These are phyloP conservation scores for Scomberomorus guttatus DNA, from an alignment of 2,797 vertebrate genomes.

Conservation along the genomic window DNA sequence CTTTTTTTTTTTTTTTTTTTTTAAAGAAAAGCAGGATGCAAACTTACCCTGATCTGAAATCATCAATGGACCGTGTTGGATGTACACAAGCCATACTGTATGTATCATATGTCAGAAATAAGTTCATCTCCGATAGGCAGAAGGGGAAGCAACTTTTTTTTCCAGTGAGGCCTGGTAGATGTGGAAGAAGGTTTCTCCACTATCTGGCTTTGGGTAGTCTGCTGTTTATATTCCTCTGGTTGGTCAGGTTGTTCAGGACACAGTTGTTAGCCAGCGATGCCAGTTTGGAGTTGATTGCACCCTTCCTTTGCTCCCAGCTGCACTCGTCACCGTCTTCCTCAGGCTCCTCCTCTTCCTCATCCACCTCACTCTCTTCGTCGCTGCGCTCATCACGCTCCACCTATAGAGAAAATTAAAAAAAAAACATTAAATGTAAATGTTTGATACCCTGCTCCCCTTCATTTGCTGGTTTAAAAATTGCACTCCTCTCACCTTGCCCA, in stretches of 20 bases:
- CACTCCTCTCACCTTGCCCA: conserved; percentile 87
- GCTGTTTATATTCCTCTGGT: conserved; percentile 81
- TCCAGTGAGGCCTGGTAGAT: background rate
- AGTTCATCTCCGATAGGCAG: conserved; percentile 13
- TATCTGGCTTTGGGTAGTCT: conserved; percentile 84
- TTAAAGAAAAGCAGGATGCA: conserved; percentile 29
- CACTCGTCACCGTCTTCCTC: conserved; percentile 76
- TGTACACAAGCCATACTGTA: conserved; percentile 9
- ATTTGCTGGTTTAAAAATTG: background rate
- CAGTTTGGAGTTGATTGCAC: conserved; percentile 78
- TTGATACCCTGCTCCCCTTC: no score
- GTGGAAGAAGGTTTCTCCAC: conserved; percentile 27
- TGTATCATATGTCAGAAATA: conserved; percentile 24
- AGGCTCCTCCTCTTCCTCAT: conserved; percentile 81
- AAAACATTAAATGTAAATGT: background rate
- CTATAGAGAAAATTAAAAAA: conserved; percentile 74
- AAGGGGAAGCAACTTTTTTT: background rate
- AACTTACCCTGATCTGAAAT: conserved; percentile 62
- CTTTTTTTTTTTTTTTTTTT: conserved; percentile 19
- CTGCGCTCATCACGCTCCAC: conserved; percentile 93
- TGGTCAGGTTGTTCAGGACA: conserved; percentile 80
- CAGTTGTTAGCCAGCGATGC: conserved; percentile 82
- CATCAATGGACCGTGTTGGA: conserved; percentile 52
- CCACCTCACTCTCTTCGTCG: conserved; percentile 90
- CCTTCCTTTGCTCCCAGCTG: conserved; percentile 70